Percentiles rank a stretch among this genome's conserved stretches.
Conservation (phyloP, 2,113 vertebrate genomes). For the Mus musculus region GRCm39 chr2:67386501-67387000, state of each 20-base stretch:
- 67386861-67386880: not conserved
- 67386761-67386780: not conserved
- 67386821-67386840: not conserved
- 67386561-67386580: not conserved
- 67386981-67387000: not conserved
- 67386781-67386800: not conserved
- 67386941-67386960: not conserved
- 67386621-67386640: not conserved
- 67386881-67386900: not conserved
- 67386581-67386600: not conserved
- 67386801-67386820: not conserved
- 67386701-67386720: no score
- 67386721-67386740: no score
- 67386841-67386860: slow-evolving; percentile 33
- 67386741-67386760: not conserved
- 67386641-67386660: no score
- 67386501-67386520: not conserved
- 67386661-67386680: not conserved
- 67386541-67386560: not conserved
- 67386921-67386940: no score
- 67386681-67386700: not conserved
- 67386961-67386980: not conserved
- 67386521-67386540: not conserved
- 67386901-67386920: not conserved
- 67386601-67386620: slow-evolving; percentile 42